phyloP scores from a whole-genome alignment of 92 coral and sea anemone species.

The Phenganax marumi region DNA sequence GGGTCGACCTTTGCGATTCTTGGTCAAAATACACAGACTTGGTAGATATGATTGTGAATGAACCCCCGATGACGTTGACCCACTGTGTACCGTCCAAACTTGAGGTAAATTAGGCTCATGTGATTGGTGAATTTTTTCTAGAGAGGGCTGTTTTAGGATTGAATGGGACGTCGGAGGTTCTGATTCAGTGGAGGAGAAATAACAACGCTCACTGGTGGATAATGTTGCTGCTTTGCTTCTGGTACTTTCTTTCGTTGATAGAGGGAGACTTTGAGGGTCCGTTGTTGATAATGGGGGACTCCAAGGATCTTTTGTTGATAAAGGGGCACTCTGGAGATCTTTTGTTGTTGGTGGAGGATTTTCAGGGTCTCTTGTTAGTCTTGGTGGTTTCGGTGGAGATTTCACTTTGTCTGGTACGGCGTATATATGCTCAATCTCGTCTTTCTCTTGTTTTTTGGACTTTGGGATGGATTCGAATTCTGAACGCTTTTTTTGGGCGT shows the following conservation, averaged over 20 bases:
- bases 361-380: neutral
- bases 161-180: slow-evolving; percentile 13
- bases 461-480: slow-evolving; percentile 4
- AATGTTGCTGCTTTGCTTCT: neutral
- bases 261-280: neutral
- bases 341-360: neutral
- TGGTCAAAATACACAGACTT: slow-evolving; percentile 66
- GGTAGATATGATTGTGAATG: slow-evolving; percentile 59
- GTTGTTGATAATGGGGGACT: neutral
- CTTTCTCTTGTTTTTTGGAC: neutral
- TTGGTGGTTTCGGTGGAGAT: slow-evolving; percentile 10
- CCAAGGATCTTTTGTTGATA: neutral
- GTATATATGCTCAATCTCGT: neutral
- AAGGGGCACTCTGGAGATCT: neutral
- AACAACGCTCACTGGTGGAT: too few species aligned
- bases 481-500: neutral
- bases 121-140: neutral
- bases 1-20: slow-evolving; percentile 74
- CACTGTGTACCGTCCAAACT: slow-evolving; percentile 23
- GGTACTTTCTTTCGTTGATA: neutral
- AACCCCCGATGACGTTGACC: slow-evolving; percentile 25
- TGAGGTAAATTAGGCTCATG: neutral
- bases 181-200: too few species aligned
- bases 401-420: neutral
- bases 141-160: slow-evolving; percentile 34